Evolutionary conservation across 2,888 invertebrate species (phyloP), one percentile per base, ranked within the genome.

Genomic region (Pyralis farinalis): DNA sequence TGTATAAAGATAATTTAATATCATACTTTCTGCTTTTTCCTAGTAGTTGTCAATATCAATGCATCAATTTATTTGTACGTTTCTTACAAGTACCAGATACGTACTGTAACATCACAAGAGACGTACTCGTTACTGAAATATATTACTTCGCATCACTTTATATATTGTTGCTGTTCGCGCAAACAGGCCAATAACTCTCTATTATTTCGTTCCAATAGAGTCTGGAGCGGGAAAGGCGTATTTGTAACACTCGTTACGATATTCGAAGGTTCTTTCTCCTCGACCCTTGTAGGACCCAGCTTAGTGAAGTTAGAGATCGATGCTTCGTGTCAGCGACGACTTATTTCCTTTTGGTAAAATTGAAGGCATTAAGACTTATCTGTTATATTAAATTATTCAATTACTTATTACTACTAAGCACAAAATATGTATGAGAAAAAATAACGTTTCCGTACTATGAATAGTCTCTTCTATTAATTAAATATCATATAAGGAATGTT

Each of bases 261-360:
- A 71, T 69, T 70, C 55, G 66, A 62, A 70, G 69, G 72, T 67
- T 66, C 58, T 65, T 64, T 55, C 63, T 55, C 63, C 51, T 54
- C 65, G 70, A 74, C 75, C 78, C 78, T 74, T 66, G 66, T 63
- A 65, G 66, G 64, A 58, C 58, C 59, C 64, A 60, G 71, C 74
- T 80, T 79, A 77, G 57, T 54, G 63, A 57, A 63, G 67, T 66
- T 61, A 46, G 54, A 69, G 80, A 78, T 74, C 77, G 81, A 78
- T 77, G 71, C 60, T 51, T 44, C 56, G 43, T 49, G 59, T 58
- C 50, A 40, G 51, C 57, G 46, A 52, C 53, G 53, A 62, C 63
- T 67, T 66, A 66, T 60, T 61, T 59, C 51, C 53, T 47, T 59
- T 46, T 25, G 25, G 25, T 7, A n/a, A 25, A 25, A 25, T 25